Evolutionary conservation across 2,888 invertebrate genomes (phyloP).

Genomic region (Strigamia crassipes): DNA sequence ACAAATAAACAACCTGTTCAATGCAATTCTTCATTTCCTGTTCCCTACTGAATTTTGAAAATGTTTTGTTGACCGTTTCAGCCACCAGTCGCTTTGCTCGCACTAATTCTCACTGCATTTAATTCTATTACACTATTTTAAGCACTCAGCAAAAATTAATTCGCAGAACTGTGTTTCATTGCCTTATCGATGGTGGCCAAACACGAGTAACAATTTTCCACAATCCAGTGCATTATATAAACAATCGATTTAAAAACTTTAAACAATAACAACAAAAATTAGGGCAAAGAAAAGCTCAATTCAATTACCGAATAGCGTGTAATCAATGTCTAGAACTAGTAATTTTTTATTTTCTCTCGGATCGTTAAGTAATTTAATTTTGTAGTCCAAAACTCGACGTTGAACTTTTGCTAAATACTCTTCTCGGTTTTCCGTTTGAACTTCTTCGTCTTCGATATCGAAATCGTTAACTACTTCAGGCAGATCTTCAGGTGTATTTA

Average conservation of each 20-base stretch:
- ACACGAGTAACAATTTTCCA: too few relatives aligned
- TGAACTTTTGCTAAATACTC: conserved; percentile 68
- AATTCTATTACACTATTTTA: too few relatives aligned
- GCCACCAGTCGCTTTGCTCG: too few relatives aligned
- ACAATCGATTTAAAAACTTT: neutral
- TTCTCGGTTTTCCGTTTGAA: conserved; percentile 69
- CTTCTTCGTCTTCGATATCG: conserved; percentile 81
- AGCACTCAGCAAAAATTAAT: too few relatives aligned
- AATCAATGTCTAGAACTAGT: conserved; percentile 93
- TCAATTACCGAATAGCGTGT: conserved; percentile 79
- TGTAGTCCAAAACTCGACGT: conserved; percentile 79
- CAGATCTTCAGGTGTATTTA: conserved; percentile 76
- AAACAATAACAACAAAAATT: neutral
- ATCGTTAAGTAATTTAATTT: conserved; percentile 78
- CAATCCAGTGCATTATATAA: too few relatives aligned
- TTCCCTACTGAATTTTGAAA: too few relatives aligned
- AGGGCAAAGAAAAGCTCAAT: neutral
- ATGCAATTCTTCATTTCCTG: conserved; percentile 34
- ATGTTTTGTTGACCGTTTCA: too few relatives aligned
- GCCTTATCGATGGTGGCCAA: too few relatives aligned
- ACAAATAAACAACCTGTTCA: neutral
- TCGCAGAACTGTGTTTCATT: too few relatives aligned
- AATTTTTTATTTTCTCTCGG: conserved; percentile 84
- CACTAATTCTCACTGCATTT: too few relatives aligned
- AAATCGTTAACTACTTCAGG: conserved; percentile 90